Evolutionary conservation across 2,797 vertebrate genomes (phyloP).

Genomic region (Typhlichthys eigenmanni): DNA sequence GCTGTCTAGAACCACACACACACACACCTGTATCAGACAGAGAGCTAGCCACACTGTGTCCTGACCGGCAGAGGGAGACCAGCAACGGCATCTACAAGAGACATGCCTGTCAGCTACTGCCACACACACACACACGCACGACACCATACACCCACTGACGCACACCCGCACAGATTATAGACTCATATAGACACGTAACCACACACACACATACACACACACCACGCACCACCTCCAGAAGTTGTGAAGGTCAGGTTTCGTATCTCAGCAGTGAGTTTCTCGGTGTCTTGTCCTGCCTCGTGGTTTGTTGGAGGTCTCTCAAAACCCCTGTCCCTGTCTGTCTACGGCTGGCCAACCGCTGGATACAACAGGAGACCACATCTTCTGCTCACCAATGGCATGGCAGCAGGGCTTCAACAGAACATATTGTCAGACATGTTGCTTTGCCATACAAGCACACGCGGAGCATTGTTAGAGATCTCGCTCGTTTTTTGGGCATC

Average conservation of each 20-base stretch:
- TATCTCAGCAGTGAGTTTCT: constrained; percentile 25
- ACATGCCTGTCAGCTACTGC: constrained; percentile 32
- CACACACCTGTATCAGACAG: neutral
- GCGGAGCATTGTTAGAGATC: constrained; percentile 9
- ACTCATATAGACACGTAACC: neutral
- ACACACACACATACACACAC: constrained; percentile 5
- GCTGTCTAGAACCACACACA: neutral
- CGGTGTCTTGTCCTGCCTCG: constrained; percentile 31
- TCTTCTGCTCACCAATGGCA: constrained; percentile 15
- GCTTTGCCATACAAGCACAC: neutral
- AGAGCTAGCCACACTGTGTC: neutral
- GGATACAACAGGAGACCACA: neutral
- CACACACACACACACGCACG: constrained; percentile 21
- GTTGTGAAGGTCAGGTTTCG: constrained; percentile 50
- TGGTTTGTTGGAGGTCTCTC: constrained; percentile 35
- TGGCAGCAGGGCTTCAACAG: constrained; percentile 30
- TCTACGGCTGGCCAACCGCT: neutral
- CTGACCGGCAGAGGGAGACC: constrained; percentile 20
- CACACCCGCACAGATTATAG: neutral
- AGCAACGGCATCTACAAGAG: constrained; percentile 27
- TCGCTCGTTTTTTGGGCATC: no score
- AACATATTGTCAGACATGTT: neutral
- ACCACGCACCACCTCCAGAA: constrained; percentile 20
- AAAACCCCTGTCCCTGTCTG: constrained; percentile 28
- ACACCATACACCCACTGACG: neutral